phyloP scores from a whole-genome alignment of 2,797 vertebrate species.

The Diplodus puntazzo region DNA sequence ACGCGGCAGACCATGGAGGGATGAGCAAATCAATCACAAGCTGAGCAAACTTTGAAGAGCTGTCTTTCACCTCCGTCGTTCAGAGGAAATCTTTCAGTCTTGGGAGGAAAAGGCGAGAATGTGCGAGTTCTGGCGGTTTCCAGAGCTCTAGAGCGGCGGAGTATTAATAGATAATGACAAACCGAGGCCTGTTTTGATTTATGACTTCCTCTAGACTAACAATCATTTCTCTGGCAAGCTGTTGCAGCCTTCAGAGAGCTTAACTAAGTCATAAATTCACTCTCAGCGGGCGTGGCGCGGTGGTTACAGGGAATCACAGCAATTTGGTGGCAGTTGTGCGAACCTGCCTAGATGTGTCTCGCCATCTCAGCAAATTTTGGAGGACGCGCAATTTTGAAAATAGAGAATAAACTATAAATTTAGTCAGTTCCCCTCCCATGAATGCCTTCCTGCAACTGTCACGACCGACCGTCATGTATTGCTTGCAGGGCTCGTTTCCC shows the following conservation, averaged over 20 bases:
- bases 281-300: slow-evolving; percentile 41
- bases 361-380: slow-evolving; percentile 49
- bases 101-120: slow-evolving; percentile 45
- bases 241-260: slow-evolving; percentile 72
- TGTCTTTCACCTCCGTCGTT: slow-evolving; percentile 62
- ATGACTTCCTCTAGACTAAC: slow-evolving; percentile 81
- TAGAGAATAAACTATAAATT: slow-evolving; percentile 27
- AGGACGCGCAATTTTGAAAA: slow-evolving; percentile 35
- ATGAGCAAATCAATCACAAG: slow-evolving; percentile 78
- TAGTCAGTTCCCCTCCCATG: slow-evolving; percentile 18
- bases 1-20: slow-evolving; percentile 62
- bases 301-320: slow-evolving; percentile 51
- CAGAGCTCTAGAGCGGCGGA: slow-evolving; percentile 50
- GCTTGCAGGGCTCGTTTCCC: slow-evolving; percentile 1
- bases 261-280: slow-evolving; percentile 82
- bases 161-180: slow-evolving; percentile 84
- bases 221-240: slow-evolving; percentile 79
- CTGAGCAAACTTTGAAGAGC: slow-evolving; percentile 69
- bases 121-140: slow-evolving; percentile 50
- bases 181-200: slow-evolving; percentile 79
- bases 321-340: slow-evolving; percentile 46
- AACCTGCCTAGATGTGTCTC: slow-evolving; percentile 26
- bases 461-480: slow-evolving; percentile 19
- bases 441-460: slow-evolving; percentile 11
- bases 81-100: slow-evolving; percentile 61